These are phyloP conservation scores for Drosophila ambigua DNA, from an alignment of 1,140 invertebrate species.

Conservation along the genomic window DNA sequence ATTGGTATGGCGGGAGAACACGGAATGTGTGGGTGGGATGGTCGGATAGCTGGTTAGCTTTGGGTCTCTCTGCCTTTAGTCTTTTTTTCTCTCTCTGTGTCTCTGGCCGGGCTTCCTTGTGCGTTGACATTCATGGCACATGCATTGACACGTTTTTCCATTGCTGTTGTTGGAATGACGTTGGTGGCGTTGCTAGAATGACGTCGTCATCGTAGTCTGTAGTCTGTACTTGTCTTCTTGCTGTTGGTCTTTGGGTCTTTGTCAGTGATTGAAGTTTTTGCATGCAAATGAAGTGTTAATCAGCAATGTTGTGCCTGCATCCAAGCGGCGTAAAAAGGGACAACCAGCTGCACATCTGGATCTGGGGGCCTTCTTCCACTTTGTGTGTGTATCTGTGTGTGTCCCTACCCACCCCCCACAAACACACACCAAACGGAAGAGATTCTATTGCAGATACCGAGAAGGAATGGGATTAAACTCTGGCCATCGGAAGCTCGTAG, in stretches of 20 bases:
- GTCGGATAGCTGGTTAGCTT: constrained; percentile 12
- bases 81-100: background rate
- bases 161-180: constrained; percentile 25
- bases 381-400: background rate
- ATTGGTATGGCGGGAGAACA: background rate
- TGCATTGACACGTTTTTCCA: constrained; percentile 51
- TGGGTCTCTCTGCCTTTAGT: background rate
- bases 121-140: constrained; percentile 54
- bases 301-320: constrained; percentile 21
- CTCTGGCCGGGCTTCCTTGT: background rate
- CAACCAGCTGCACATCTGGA: background rate
- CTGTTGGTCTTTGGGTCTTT: constrained; percentile 14
- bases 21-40: background rate
- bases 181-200: background rate
- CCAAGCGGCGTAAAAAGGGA: constrained; percentile 16
- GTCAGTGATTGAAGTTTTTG: constrained; percentile 42
- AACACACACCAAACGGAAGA: too few species aligned
- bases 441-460: too few species aligned
- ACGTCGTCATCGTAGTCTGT: constrained; percentile 6
- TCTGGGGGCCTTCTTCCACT: background rate
- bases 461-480: too few species aligned
- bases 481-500: too few species aligned
- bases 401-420: too few species aligned
- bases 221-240: constrained; percentile 13
- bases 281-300: constrained; percentile 58